phyloP scores from a whole-genome alignment of 2,888 invertebrate genomes.

The Tenthredo scrophulariae region DNA sequence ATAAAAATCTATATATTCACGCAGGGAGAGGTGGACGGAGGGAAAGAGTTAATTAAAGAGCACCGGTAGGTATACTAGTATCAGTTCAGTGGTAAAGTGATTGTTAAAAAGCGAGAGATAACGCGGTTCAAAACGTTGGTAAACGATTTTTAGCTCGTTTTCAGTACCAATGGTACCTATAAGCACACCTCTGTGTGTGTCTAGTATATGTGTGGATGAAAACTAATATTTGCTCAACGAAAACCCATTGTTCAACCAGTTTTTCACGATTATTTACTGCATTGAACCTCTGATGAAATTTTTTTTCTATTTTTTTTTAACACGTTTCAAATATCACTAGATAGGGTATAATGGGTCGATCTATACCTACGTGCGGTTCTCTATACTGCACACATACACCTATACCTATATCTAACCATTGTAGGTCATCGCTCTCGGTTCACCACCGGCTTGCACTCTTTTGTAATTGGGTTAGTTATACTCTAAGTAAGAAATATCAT shows the following conservation, averaged over 20 bases:
- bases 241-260: slow-evolving; percentile 15
- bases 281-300: slow-evolving; percentile 12
- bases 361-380: neutral
- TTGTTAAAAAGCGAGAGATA: slow-evolving; percentile 20
- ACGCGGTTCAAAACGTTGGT: neutral
- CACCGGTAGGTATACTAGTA: neutral
- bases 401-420: neutral
- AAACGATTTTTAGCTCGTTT: slow-evolving; percentile 17
- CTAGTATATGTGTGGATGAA: neutral
- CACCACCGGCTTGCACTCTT: slow-evolving; percentile 11
- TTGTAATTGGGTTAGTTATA: slow-evolving; percentile 45
- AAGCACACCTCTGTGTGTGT: neutral
- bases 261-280: slow-evolving; percentile 8
- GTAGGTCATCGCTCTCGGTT: slow-evolving; percentile 18
- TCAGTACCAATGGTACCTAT: neutral
- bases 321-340: slow-evolving; percentile 6
- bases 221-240: slow-evolving; percentile 29
- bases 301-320: neutral
- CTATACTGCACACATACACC: neutral
- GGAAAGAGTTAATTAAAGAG: neutral
- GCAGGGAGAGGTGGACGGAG: neutral
- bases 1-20: neutral
- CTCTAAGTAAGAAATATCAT: slow-evolving; percentile 47
- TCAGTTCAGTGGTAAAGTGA: neutral
- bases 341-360: neutral